Percentiles rank a stretch among this genome's conserved stretches.
These are phyloP conservation scores for Peucedramus taeniatus DNA, from an alignment of 2,113 vertebrate genomes.

Conservation along the genomic window DNA sequence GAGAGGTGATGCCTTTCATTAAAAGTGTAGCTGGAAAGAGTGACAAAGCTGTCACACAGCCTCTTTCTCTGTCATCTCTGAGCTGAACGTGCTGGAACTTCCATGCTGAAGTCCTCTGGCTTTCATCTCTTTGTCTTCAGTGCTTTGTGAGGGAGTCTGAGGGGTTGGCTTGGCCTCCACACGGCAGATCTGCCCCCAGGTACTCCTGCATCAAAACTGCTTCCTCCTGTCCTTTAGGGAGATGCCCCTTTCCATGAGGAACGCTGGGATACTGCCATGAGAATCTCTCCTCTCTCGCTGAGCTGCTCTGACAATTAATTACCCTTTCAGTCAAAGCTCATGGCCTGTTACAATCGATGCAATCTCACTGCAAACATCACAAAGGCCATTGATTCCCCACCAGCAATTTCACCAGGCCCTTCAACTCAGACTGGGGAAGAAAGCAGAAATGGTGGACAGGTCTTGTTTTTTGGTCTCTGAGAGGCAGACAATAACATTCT, in stretches of 20 bases:
- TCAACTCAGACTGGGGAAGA: neutral
- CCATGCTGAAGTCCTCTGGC: neutral
- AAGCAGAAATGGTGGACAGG: neutral
- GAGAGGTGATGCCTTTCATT: slow-evolving; percentile 53
- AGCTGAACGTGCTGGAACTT: neutral
- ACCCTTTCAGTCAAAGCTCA: neutral
- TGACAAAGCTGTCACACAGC: neutral
- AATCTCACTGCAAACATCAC: neutral
- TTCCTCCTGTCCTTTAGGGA: neutral
- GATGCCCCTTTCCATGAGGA: neutral
- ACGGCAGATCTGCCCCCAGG: neutral
- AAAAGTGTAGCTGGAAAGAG: neutral
- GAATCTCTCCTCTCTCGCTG: neutral
- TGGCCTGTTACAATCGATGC: neutral
- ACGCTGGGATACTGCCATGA: accelerated
- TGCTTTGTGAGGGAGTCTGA: neutral
- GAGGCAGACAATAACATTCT: neutral
- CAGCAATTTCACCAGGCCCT: neutral
- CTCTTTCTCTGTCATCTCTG: neutral
- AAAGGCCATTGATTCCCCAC: neutral
- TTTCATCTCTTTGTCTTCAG: slow-evolving; percentile 4
- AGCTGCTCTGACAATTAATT: neutral
- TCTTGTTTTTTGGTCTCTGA: neutral
- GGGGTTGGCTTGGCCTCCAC: neutral
- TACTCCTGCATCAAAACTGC: neutral